phyloP scores from a whole-genome alignment of 2,888 invertebrate species.

The Argyresthia goedartella region DNA sequence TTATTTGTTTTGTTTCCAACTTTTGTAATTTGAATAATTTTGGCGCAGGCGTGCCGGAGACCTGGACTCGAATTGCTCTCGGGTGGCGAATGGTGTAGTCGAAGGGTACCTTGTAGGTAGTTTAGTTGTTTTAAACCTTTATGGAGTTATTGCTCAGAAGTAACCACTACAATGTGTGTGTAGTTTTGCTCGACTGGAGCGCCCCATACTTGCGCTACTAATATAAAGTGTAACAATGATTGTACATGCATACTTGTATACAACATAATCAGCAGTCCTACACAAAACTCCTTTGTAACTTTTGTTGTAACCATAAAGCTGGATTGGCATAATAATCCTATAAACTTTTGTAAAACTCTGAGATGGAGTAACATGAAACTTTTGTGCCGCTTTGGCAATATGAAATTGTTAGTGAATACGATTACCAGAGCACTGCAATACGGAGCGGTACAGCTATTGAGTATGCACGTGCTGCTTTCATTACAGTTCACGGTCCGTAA shows the following conservation, averaged over 20 bases:
- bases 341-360: slow-evolving; percentile 1
- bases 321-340: neutral
- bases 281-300: too few relatives aligned
- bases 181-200: too few relatives aligned
- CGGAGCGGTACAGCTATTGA: slow-evolving; percentile 10
- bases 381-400: neutral
- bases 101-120: too few relatives aligned
- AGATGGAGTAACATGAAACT: neutral
- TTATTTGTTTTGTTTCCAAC: slow-evolving; percentile 37
- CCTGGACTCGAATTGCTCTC: neutral
- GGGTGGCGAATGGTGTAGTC: too few relatives aligned
- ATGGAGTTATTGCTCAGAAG: too few relatives aligned
- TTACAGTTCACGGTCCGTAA: slow-evolving; percentile 31
- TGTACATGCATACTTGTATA: too few relatives aligned
- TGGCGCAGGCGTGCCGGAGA: slow-evolving; percentile 12
- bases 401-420: slow-evolving; percentile 5
- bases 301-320: too few relatives aligned
- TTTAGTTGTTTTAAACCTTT: too few relatives aligned
- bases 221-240: too few relatives aligned
- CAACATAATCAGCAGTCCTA: too few relatives aligned
- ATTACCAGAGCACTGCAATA: slow-evolving; percentile 5
- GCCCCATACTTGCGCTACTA: too few relatives aligned
- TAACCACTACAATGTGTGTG: too few relatives aligned
- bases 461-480: slow-evolving; percentile 20
- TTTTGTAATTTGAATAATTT: slow-evolving; percentile 53